Percentiles rank a stretch among this genome's conserved stretches.
These are phyloP conservation scores for Bombus superbus DNA, from an alignment of 1,140 invertebrate genomes.

Conservation along the genomic window DNA sequence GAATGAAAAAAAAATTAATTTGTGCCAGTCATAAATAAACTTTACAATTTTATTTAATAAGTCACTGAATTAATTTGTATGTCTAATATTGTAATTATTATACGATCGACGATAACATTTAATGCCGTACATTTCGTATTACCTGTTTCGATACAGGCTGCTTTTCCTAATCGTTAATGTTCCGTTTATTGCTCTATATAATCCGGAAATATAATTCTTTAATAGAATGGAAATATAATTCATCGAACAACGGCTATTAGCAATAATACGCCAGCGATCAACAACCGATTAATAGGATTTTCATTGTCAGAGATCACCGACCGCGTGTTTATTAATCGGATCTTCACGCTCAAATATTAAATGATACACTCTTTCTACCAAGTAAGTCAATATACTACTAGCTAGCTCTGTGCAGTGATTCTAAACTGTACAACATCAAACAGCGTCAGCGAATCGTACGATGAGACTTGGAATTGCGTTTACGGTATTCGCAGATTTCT, in stretches of 20 bases:
- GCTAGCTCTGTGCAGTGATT: too few species aligned
- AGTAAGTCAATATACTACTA: too few species aligned
- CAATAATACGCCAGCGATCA: neutral
- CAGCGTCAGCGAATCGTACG: neutral
- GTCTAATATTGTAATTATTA: too few species aligned
- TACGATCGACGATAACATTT: too few species aligned
- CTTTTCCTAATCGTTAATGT: neutral
- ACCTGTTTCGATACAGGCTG: neutral
- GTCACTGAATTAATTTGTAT: too few species aligned
- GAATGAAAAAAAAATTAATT: too few species aligned
- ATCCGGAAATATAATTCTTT: neutral
- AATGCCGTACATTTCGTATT: too few species aligned
- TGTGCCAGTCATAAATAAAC: too few species aligned
- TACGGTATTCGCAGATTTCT: neutral
- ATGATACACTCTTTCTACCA: neutral
- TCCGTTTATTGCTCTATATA: neutral
- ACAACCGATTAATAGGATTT: slow-evolving; percentile 4
- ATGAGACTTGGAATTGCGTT: neutral
- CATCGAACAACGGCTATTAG: neutral
- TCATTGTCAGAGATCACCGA: slow-evolving; percentile 3
- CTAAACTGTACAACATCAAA: neutral
- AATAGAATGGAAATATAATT: neutral
- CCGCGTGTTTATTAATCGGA: slow-evolving; percentile 4
- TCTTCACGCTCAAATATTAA: neutral
- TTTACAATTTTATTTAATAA: too few species aligned